A percentile compares a stretch with the other conserved stretches of the same genome.
phyloP scores from a whole-genome alignment of 1,140 invertebrate species.

The Meloidogyne hapla region DNA sequence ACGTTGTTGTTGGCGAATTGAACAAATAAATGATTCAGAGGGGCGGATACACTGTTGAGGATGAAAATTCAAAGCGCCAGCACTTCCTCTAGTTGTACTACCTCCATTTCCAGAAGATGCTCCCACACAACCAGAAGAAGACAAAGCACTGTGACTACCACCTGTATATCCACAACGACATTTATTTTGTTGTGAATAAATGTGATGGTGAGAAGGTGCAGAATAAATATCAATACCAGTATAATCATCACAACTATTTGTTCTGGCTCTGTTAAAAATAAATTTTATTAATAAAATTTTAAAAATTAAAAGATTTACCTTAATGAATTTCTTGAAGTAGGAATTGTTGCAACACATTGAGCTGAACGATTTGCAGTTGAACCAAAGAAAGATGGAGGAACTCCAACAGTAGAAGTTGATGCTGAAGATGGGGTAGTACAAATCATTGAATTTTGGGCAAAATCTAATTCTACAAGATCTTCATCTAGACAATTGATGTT shows the following conservation, averaged over 20 bases:
- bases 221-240: neutral
- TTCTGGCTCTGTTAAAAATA: slow-evolving; percentile 12
- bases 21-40: slow-evolving; percentile 20
- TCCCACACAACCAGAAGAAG: neutral
- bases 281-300: neutral
- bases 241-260: slow-evolving; percentile 22
- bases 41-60: slow-evolving; percentile 4
- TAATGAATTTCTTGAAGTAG: neutral
- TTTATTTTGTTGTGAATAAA: neutral
- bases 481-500: slow-evolving; percentile 17
- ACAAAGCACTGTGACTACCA: neutral
- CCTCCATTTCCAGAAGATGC: neutral
- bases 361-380: slow-evolving; percentile 1
- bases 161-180: neutral
- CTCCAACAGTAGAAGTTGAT: neutral
- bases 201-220: neutral
- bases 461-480: slow-evolving; percentile 34
- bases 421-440: neutral
- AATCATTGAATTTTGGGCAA: slow-evolving; percentile 7
- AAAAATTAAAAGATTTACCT: neutral
- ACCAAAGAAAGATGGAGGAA: slow-evolving; percentile 1
- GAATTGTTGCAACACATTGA: slow-evolving; percentile 17
- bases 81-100: neutral
- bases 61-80: slow-evolving; percentile 3
- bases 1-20: slow-evolving; percentile 20